Base-by-base conservation (phyloP, 2,113 vertebrate genomes). In the Ceyx melanurus region DNA sequence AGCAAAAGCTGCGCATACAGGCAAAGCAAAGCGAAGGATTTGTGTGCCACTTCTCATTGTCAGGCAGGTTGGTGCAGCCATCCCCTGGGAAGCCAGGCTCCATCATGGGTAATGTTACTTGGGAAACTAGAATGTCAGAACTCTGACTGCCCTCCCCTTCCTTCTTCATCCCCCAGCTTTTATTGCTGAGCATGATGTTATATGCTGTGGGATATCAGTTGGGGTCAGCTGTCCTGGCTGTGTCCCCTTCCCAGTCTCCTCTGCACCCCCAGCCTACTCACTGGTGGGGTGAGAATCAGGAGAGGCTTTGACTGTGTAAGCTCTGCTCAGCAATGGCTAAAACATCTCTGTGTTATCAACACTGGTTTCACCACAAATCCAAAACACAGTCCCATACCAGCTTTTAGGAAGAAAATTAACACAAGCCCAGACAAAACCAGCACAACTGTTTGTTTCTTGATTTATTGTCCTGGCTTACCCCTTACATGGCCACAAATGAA, bases 71-170 rank as follows among this genome's bases (percentile, higher is more conserved):
- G 22, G 9, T 45, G 72, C 26, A 58, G 26, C 7, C 19, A 31
- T 19, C 28, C 25, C 26, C 31, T 29, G 60, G 15, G 50, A 7
- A 61, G 6, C 40, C 11, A 8, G 16, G 31, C 11, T 13, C 11
- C 11, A 31, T 51, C 16, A 19, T 1, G 1, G 2, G 1, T 29
- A 12, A 45, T 3, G 17, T 13, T 21, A 68, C 48, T 58, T 58
- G 16, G 43, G 12, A 80, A 46, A 20, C 45, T 17, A 64, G 26
- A 46, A 42, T 2, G 7, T 3, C 23, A 14, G 51, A 23, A 35
- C 17, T 57, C 31, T 10, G 23, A 57, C 51, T 8, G 3, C 26
- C 3, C 6, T 75, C 25, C 35, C 51, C 10, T n/a, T 6, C 26
- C 7, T 15, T 7, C 8, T 48, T 48, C 46, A 22, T 48, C 46